phyloP scores from a whole-genome alignment of 2,113 vertebrate genomes.

The Bufo bufo region DNA sequence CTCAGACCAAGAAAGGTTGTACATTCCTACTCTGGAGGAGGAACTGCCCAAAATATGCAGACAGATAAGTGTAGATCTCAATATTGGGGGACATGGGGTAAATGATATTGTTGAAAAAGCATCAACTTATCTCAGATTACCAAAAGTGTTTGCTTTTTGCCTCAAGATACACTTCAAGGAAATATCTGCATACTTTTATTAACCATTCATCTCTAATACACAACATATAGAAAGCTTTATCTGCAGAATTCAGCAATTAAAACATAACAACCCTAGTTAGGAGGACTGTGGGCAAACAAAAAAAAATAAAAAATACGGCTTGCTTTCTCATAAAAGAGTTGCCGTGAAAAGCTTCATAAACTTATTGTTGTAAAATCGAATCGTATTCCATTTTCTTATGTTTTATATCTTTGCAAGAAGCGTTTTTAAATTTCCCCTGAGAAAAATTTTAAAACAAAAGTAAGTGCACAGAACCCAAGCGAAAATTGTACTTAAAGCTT shows the following conservation, averaged over 20 bases:
- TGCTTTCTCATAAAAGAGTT: conserved; percentile 36
- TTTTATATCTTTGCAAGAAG: conserved; percentile 54
- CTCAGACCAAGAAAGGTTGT: too few species aligned
- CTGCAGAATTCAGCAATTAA: neutral
- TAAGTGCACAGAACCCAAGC: conserved; percentile 41
- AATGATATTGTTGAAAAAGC: too few species aligned
- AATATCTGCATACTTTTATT: neutral
- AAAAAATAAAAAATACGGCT: neutral
- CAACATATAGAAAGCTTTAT: neutral
- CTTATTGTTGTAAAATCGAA: conserved; percentile 38
- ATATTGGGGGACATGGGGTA: too few species aligned
- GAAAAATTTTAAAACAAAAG: conserved; percentile 50
- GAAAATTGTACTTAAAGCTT: conserved; percentile 54
- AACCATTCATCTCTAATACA: neutral
- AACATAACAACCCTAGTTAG: conserved; percentile 2
- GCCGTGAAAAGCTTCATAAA: conserved; percentile 40
- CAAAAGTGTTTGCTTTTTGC: too few species aligned
- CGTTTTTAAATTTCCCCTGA: conserved; percentile 55
- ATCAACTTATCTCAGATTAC: too few species aligned
- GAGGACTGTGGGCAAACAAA: neutral
- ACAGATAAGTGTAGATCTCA: too few species aligned
- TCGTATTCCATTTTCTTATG: conserved; percentile 44
- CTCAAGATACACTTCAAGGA: neutral
- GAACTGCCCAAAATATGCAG: too few species aligned
- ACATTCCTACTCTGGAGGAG: too few species aligned